Percentiles rank a stretch among this genome's conserved stretches.
Evolutionary conservation across 2,113 vertebrate species (phyloP).

Genomic region (Oreotrochilus melanogaster): DNA sequence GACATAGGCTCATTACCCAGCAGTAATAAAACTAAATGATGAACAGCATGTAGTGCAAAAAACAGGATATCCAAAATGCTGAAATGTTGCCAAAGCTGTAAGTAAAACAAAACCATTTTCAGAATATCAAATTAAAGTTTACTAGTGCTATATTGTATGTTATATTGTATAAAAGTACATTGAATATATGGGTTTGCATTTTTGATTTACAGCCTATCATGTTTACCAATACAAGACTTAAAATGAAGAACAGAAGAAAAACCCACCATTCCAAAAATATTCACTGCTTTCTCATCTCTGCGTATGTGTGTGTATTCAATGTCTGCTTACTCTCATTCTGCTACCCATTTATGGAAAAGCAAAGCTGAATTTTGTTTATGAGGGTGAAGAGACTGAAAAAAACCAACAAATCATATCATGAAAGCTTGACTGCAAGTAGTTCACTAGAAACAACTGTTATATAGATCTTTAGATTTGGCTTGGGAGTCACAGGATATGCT

Average conservation of each 20-base stretch:
- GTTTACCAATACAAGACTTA: neutral
- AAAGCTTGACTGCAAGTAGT: neutral
- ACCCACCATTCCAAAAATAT: neutral
- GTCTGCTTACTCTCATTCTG: neutral
- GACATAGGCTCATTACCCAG: neutral
- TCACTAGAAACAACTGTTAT: neutral
- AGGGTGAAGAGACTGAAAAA: neutral
- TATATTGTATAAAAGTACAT: constrained; percentile 9
- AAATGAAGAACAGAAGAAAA: neutral
- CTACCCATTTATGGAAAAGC: neutral
- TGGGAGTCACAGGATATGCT: neutral
- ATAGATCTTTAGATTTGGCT: neutral
- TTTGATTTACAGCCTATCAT: neutral
- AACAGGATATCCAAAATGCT: constrained; percentile 10
- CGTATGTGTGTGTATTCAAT: neutral
- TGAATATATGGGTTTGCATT: neutral
- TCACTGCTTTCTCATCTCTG: neutral
- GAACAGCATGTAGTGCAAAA: constrained; percentile 17
- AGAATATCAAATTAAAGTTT: constrained; percentile 19
- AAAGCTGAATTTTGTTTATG: neutral
- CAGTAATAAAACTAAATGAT: constrained; percentile 27
- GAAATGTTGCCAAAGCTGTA: neutral
- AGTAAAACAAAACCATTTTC: neutral
- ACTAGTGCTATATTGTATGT: constrained; percentile 29
- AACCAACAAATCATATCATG: neutral